Base-by-base conservation (phyloP, 2,888 invertebrate species). In the Trichacis sp. region DNA sequence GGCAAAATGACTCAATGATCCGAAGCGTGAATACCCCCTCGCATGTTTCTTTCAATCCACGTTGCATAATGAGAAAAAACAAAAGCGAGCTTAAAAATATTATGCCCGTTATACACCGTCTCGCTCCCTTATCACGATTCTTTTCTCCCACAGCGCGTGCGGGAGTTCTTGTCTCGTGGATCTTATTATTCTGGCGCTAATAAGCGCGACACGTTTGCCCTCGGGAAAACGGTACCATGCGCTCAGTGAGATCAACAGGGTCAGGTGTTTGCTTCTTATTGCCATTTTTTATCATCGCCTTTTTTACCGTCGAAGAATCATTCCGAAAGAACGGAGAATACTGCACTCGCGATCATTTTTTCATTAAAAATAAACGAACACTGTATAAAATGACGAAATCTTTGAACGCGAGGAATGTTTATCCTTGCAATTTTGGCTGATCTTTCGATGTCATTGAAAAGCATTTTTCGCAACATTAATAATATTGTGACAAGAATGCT, bases 171-270 rank as follows among this genome's bases (percentile, higher is more conserved):
- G 55, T 48, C 30, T 55, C 52, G 19, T 53, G 45, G 46, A 60
- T 56, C 49, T 64, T 58, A 64, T 56, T 64, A 64, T 54, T 49
- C 56, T 54, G 54, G 65, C 57, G 64, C 56, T 64, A 64, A 60
- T 64, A 64, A 64, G 60, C 48, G 48, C 56, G 52, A 64, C 64
- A 56, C 56, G 56, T 59, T 59, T 48, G 47, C 59, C 56, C 38
- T 49, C 60, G 48, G 45, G 64, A 64, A 64, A 60, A 64, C 49
- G 36, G 42, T 58, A 50, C 52, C 33, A 33, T 43, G 19, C 47
- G 49, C 58, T 48, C 50, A 18, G 12, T 33, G 51, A 48, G 45
- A 20, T 56, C 59, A 48, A 24, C 42, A 20, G 51, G 48, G 52
- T 57, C 56, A 57, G 62, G 49, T 52, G 48, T 40, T 40, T 51